A percentile compares a stretch with the other conserved stretches of the same genome.
Evolutionary conservation across 2,888 invertebrate genomes (phyloP).

Genomic region (Tenthredo amoena): DNA sequence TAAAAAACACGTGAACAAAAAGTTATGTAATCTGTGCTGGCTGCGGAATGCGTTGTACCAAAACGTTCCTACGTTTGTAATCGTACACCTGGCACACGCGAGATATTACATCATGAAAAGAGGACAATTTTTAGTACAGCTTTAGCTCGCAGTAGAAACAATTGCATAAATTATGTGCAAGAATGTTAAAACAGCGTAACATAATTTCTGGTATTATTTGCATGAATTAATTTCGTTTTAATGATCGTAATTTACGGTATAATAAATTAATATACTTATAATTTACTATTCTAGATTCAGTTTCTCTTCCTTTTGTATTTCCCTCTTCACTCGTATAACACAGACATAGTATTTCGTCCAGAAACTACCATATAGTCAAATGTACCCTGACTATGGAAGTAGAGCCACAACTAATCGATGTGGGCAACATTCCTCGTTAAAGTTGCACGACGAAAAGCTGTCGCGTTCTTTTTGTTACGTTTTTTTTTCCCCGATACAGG

Average conservation of each 20-base stretch:
- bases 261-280: background rate
- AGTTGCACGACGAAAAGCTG: constrained; percentile 38
- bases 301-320: background rate
- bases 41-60: background rate
- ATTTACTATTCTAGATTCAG: background rate
- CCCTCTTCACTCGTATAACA: background rate
- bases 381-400: constrained; percentile 3
- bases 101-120: background rate
- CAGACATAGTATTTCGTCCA: background rate
- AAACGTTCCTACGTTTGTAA: constrained; percentile 4
- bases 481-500: too few relatives aligned
- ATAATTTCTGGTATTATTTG: background rate
- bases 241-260: background rate
- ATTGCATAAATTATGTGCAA: background rate
- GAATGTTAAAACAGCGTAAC: background rate
- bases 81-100: constrained; percentile 13
- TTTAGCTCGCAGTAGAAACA: background rate
- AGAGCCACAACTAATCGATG: constrained; percentile 44
- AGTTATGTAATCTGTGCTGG: background rate
- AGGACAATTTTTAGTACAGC: background rate
- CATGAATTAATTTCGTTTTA: background rate
- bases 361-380: constrained; percentile 11
- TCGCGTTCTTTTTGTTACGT: background rate
- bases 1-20: background rate
- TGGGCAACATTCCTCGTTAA: constrained; percentile 41